Conservation (phyloP, 2,113 vertebrate species). For the Chlamydotis undulata region DNA sequence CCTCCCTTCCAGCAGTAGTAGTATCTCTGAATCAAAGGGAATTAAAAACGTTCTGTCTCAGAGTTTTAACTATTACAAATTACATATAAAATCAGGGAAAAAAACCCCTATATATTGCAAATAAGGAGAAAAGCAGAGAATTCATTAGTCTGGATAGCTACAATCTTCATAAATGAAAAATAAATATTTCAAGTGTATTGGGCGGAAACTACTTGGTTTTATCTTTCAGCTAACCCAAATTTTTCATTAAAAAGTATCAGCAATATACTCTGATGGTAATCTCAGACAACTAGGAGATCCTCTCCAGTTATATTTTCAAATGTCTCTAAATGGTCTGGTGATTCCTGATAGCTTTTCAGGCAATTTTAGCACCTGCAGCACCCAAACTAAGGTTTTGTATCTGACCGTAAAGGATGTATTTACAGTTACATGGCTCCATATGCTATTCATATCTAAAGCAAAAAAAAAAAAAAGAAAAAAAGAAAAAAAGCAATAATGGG, state of each 20-base stretch:
- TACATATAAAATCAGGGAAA: neutral
- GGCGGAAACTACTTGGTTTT: neutral
- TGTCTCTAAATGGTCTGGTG: neutral
- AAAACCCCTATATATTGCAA: neutral
- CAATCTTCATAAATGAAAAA: neutral
- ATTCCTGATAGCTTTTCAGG: neutral
- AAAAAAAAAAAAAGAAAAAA: neutral
- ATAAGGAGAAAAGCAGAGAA: neutral
- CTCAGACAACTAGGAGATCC: neutral
- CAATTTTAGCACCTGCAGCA: neutral
- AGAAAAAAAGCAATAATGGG: too few relatives aligned
- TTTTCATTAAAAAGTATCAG: fast-evolving
- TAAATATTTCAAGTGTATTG: neutral
- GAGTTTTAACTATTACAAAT: neutral
- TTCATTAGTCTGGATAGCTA: neutral
- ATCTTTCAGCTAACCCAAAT: neutral
- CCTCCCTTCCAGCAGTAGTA: neutral
- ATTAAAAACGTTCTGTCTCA: neutral
- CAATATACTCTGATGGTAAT: neutral
- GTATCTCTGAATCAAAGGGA: neutral
- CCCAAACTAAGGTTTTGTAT: neutral
- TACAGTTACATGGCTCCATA: neutral
- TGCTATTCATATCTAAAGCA: neutral
- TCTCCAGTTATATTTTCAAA: neutral
- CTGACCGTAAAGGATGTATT: neutral